Base-by-base conservation (phyloP, 2,888 invertebrate genomes). In the Steinernema carpocapsae region DNA sequence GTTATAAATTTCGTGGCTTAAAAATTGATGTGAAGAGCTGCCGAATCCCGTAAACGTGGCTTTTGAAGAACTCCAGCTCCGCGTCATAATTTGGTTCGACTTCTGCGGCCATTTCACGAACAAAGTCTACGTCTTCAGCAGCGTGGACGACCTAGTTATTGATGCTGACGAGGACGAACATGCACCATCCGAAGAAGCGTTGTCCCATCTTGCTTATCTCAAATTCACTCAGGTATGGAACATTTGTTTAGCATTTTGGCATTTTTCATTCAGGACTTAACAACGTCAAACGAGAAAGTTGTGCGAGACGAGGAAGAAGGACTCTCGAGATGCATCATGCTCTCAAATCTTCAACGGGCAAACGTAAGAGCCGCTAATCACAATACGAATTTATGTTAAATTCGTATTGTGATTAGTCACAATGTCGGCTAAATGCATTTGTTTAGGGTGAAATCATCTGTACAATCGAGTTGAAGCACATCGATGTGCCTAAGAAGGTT, bases 61-160 rank as follows among this genome's bases (percentile, higher is more conserved):
- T 12, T 85, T 87, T 72, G 76, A 77, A 12, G 78, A 79, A 6
- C 74, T 76, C 17, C 72, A 78, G 24, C 71, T 87, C 17, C 73
- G 70, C 37, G 86, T 84, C 22, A 86, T 85, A 1, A 73, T 87
- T 26, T 87, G 86, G 86, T 86, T 87, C 76, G 83, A 85, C 75
- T 87, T 83, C 74, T 87, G 85, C 75, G 87, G 87, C 45, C 83
- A 85, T 72, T 87, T 87, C 76, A 84, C 85, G 2, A 87, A 87
- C 79, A 84, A 86, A 76, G 84, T 84, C 22, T 87, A 86, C 74
- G 84, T 85, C 12, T 84, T 84, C 76, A 80, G 84, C 12, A 81
- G 80, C 6, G 84, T 87, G 14, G 78, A 80, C 2, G 81, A 83
- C 64, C 43, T 81, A 73, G 6, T 71, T 46, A 51, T 73, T 74